These are phyloP conservation scores for Anoplopoma fimbria DNA, from an alignment of 2,113 vertebrate species.

Conservation along the genomic window DNA sequence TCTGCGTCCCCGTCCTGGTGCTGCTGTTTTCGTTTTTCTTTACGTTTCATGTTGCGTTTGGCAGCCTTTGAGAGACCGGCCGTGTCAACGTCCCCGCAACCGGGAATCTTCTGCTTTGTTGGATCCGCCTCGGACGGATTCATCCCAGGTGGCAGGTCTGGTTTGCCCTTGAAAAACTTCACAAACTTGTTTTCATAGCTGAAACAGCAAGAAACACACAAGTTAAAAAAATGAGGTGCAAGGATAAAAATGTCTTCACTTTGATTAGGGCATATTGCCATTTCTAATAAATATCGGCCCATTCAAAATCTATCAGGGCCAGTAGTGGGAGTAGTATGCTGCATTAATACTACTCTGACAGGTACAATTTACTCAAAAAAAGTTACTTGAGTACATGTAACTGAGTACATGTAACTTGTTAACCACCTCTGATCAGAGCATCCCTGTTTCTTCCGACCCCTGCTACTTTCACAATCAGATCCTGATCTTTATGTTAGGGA, in stretches of 20 bases:
- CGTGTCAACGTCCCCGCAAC: conserved; percentile 69
- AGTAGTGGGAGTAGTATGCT: background rate
- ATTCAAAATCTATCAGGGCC: background rate
- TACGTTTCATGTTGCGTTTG: conserved; percentile 94
- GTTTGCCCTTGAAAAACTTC: conserved; percentile 97
- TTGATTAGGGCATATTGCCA: too few species aligned
- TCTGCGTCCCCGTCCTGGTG: conserved; percentile 59
- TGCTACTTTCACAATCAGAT: background rate
- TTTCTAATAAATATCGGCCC: background rate
- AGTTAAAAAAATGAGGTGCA: background rate
- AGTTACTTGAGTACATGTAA: too few species aligned
- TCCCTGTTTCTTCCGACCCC: background rate
- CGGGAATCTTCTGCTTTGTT: conserved; percentile 63
- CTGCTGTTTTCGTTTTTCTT: conserved; percentile 93
- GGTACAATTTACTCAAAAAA: background rate
- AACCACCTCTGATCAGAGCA: background rate
- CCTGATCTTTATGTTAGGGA: background rate
- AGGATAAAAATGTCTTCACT: background rate
- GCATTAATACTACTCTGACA: background rate
- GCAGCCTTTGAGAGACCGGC: conserved; percentile 89
- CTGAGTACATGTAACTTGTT: too few species aligned
- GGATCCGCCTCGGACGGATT: conserved; percentile 76
- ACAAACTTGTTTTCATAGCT: conserved; percentile 98
- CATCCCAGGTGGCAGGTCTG: conserved; percentile 92
- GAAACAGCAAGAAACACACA: conserved; percentile 48